Percentiles rank a stretch among this genome's conserved stretches.
Conservation (phyloP, 2,113 vertebrate species). For the Ellobius talpinus region DNA sequence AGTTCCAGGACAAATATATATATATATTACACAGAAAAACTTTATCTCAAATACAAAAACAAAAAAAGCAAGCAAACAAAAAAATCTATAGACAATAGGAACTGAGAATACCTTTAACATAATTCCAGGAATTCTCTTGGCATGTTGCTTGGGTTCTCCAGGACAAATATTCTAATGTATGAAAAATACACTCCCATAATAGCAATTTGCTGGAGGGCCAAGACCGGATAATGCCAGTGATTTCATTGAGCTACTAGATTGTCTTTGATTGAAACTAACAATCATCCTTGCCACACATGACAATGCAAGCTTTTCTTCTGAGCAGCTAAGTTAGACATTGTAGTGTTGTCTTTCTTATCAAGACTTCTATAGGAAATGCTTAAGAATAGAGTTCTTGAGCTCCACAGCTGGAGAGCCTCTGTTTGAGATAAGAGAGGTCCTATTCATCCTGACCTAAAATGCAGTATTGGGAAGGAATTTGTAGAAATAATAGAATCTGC, state of each 20-base stretch:
- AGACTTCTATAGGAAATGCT: constrained; percentile 81
- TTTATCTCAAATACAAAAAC: background rate
- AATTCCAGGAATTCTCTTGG: constrained; percentile 38
- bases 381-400: constrained; percentile 83
- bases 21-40: background rate
- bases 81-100: background rate
- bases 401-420: constrained; percentile 85
- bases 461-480: constrained; percentile 81
- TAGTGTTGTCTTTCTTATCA: constrained; percentile 85
- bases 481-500: constrained; percentile 85
- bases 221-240: constrained; percentile 74
- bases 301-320: constrained; percentile 80
- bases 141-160: background rate
- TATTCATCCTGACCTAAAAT: constrained; percentile 81
- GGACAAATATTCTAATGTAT: constrained; percentile 30
- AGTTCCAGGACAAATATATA: background rate
- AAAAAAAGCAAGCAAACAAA: background rate
- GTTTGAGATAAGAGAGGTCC: constrained; percentile 87
- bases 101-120: background rate
- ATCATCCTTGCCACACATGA: constrained; percentile 74
- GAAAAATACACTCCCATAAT: constrained; percentile 75
- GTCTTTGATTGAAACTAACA: constrained; percentile 85
- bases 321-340: constrained; percentile 80
- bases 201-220: constrained; percentile 50
- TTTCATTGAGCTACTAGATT: constrained; percentile 87